Evolutionary conservation across 1,140 invertebrate genomes (phyloP).

Genomic region (Trypoxylus dichotomus): DNA sequence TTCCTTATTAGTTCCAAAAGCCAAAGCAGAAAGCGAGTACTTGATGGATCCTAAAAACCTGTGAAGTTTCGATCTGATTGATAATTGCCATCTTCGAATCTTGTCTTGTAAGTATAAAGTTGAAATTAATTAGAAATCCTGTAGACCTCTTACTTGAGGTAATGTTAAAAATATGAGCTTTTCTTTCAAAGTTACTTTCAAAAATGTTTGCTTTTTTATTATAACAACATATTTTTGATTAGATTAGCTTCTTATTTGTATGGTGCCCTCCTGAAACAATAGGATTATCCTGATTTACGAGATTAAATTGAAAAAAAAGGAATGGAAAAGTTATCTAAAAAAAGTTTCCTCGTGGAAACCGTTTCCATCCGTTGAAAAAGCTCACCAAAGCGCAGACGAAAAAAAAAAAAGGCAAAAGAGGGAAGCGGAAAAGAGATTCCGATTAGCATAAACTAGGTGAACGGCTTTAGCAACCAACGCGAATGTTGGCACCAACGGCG

Average conservation of each 20-base stretch:
- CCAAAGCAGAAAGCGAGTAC: too few species aligned
- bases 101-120: too few species aligned
- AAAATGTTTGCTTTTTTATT: too few species aligned
- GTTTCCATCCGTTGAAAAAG: background rate
- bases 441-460: conserved; percentile 35
- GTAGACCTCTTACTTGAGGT: too few species aligned
- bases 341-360: background rate
- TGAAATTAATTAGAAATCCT: too few species aligned
- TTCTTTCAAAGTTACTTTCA: background rate
- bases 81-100: too few species aligned
- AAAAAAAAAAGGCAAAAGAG: background rate
- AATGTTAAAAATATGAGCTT: too few species aligned
- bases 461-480: conserved; percentile 28
- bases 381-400: background rate
- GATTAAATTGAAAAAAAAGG: background rate
- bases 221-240: too few species aligned
- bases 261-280: background rate
- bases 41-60: too few species aligned
- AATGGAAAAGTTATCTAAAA: background rate
- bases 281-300: background rate
- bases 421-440: conserved; percentile 11
- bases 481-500: background rate
- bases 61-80: too few species aligned
- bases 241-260: too few species aligned
- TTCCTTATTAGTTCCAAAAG: too few species aligned